Evolutionary conservation across 2,113 vertebrate genomes (phyloP).

Genomic region (Eptesicus fuscus): DNA sequence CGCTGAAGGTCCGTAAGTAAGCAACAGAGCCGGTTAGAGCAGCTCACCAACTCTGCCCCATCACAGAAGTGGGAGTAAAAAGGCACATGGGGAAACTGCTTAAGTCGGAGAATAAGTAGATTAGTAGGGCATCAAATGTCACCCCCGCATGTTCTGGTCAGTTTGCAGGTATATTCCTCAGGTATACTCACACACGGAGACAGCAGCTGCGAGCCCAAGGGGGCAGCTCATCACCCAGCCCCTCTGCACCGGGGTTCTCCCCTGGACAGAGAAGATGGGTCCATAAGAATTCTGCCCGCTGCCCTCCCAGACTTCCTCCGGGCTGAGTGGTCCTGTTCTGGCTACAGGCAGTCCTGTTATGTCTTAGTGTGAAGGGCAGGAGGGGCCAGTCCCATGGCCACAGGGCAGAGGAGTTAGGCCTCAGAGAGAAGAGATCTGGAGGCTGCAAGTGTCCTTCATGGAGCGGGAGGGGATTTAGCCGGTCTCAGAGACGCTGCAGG

Average conservation of each 20-base stretch:
- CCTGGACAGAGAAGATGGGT: not conserved
- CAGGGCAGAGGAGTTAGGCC: not conserved
- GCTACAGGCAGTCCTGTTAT: not conserved
- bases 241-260: not conserved
- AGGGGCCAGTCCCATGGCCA: not conserved
- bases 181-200: not conserved
- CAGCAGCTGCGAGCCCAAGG: fast-evolving
- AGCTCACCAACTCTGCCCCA: not conserved
- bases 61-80: not conserved
- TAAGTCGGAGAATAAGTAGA: not conserved
- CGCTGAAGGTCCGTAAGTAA: not conserved
- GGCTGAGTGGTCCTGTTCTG: not conserved
- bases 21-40: not conserved
- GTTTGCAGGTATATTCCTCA: not conserved
- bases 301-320: not conserved
- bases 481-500: fast-evolving
- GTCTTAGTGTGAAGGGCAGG: not conserved
- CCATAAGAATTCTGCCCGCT: not conserved
- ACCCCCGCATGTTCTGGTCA: fast-evolving
- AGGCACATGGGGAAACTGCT: not conserved
- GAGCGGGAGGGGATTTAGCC: not conserved
- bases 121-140: not conserved
- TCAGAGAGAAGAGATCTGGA: not conserved
- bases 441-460: not conserved
- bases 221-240: not conserved